Percentiles rank a stretch among this genome's conserved stretches.
Conservation (phyloP, 2,113 vertebrate genomes). For the Canis aureus region DNA sequence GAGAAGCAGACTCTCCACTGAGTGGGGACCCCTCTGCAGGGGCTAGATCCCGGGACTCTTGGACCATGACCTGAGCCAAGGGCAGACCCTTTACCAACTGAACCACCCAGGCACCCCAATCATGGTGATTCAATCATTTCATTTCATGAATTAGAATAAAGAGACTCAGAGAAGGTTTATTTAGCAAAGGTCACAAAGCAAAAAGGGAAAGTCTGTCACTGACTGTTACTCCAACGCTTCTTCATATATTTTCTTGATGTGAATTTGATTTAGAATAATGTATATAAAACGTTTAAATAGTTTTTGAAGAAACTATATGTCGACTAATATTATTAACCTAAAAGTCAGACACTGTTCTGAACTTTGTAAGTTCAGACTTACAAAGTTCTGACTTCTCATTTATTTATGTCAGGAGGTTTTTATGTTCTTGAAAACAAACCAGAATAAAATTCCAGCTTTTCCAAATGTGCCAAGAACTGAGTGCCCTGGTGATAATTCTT, state of each 20-base stretch:
- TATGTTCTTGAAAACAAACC: neutral
- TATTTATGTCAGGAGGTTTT: neutral
- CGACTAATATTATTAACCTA: neutral
- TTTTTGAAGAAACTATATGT: neutral
- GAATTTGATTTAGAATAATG: neutral
- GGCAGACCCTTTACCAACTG: too few relatives aligned
- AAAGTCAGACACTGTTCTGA: neutral
- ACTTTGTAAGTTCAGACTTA: neutral
- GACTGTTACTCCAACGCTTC: neutral
- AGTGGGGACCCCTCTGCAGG: too few relatives aligned
- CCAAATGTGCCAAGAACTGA: neutral
- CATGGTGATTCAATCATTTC: neutral
- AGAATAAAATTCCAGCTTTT: neutral
- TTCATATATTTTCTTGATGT: neutral
- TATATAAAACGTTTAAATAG: neutral
- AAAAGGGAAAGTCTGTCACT: neutral
- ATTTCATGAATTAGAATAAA: constrained; percentile 8
- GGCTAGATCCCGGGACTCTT: too few relatives aligned
- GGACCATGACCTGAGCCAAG: too few relatives aligned
- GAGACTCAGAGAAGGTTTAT: neutral
- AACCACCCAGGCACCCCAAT: neutral
- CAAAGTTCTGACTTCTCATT: neutral
- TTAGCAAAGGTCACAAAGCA: neutral
- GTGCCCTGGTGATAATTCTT: neutral
- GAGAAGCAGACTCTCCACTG: too few relatives aligned